Evolutionary conservation across 64 coral and sea anemone genomes (phyloP), one percentile per base, ranked within the genome.

Genomic region (Dendrophyllia cribrosa): DNA sequence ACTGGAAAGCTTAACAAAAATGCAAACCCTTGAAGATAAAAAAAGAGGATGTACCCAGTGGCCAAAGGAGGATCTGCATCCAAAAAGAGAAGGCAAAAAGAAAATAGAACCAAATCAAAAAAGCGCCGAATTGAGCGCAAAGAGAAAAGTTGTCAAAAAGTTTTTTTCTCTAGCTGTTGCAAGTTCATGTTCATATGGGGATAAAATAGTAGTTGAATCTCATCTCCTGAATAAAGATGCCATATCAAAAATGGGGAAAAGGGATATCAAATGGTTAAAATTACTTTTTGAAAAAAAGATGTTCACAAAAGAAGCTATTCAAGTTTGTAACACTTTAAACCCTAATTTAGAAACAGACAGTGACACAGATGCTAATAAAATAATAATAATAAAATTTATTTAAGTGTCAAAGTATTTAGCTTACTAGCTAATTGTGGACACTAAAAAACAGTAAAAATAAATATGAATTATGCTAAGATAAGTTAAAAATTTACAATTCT

Each of bases 291-390:
- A 78, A 23, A 89, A 66, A 89, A 77, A 78, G 78, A 78, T 78
- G 74, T 89, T 78, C 14, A 65, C 72, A 89, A 78, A 89, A 89
- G 87, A 89, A 89, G 87, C 74, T 78, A 78, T 63, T 78, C 60
- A 89, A 89, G 74, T 79, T 89, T 89, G 87, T 76, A 48, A 89
- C 74, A 67, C 86, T 88, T 43, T 88, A 53, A 88, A 88, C 50
- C 88, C 78, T 49, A 12, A 78, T 89, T 79, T 89, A 51, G 24
- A 22, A 89, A 63, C 78, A 89, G 74, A 79, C 88, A 79, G 88
- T 78, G 47, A 78, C 74, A 78, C 56, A 22, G 74, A 66, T 26
- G 78, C 71, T 75, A 70, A 89, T 89, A 43, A 73, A n/a, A n/a
- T n/a, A n/a, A n/a, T n/a, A n/a, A n/a, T n/a, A n/a, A n/a, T n/a